Conservation (phyloP, 2,888 invertebrate species). For the Lepidochrysops patricia region DNA sequence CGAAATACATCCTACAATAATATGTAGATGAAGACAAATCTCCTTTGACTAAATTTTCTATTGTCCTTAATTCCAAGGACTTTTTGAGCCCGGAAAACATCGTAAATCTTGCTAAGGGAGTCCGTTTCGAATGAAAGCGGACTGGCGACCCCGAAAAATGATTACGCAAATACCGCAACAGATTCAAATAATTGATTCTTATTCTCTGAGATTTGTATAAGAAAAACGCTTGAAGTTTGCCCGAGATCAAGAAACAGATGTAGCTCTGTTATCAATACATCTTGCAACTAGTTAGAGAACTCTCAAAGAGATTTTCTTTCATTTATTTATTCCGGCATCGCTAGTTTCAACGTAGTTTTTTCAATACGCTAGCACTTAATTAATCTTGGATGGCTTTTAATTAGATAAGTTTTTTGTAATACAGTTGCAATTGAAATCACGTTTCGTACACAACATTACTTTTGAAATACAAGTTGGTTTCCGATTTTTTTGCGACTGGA, state of each 20-base stretch:
- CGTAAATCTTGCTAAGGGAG: slow-evolving; percentile 5
- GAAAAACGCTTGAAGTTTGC: slow-evolving; percentile 8
- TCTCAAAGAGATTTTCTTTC: slow-evolving; percentile 12
- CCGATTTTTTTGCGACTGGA: no score
- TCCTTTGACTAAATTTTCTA: slow-evolving; percentile 1
- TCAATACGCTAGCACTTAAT: neutral
- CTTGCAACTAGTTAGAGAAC: slow-evolving; percentile 6
- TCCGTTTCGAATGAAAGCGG: slow-evolving; percentile 10
- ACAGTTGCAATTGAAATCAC: neutral
- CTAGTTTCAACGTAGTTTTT: slow-evolving; percentile 1
- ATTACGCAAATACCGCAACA: slow-evolving; percentile 5
- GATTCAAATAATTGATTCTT: slow-evolving; percentile 15
- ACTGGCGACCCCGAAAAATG: slow-evolving; percentile 8
- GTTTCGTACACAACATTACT: no score
- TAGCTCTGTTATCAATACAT: slow-evolving; percentile 14
- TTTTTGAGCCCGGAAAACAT: slow-evolving; percentile 1
- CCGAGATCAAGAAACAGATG: slow-evolving; percentile 7
- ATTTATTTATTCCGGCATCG: slow-evolving; percentile 6
- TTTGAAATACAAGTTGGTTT: no score
- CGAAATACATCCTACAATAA: neutral
- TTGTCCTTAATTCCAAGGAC: slow-evolving; percentile 1
- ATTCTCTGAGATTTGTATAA: slow-evolving; percentile 6
- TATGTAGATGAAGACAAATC: slow-evolving; percentile 1
- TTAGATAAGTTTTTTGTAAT: neutral
- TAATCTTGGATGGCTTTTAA: neutral